These are phyloP conservation scores for Sphenopsis melanotis DNA, from an alignment of 2,797 vertebrate genomes.

Conservation along the genomic window DNA sequence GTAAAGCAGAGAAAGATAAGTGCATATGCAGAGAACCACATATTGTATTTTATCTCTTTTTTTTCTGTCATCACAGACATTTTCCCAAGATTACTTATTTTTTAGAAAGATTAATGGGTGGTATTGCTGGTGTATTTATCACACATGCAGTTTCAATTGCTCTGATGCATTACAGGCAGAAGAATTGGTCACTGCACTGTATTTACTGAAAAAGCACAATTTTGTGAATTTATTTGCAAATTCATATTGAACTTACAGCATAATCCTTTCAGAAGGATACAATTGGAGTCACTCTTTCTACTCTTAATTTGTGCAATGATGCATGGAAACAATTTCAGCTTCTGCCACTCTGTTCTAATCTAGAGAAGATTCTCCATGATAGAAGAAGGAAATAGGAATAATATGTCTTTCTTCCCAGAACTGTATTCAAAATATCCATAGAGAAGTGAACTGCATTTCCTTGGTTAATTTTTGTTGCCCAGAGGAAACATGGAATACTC, in stretches of 20 bases:
- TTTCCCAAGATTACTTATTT: not conserved
- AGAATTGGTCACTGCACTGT: not conserved
- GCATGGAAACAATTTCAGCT: not conserved
- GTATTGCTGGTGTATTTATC: not conserved
- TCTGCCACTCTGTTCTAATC: not conserved
- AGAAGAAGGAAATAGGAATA: not conserved
- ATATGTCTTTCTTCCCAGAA: not conserved
- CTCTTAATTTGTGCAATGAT: not conserved
- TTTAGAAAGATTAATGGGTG: not conserved
- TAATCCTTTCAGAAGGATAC: not conserved
- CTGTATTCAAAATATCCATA: not conserved
- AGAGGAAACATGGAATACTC: not conserved
- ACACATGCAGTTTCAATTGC: not conserved
- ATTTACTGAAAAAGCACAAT: not conserved
- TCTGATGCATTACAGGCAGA: not conserved
- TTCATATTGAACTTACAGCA: not conserved
- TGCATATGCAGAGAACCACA: not conserved
- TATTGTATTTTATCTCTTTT: not conserved
- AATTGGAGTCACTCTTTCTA: not conserved
- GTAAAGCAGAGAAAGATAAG: not conserved
- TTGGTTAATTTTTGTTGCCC: not conserved
- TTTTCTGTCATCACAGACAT: not conserved
- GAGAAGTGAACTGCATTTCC: not conserved
- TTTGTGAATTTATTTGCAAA: not conserved
- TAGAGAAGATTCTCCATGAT: not conserved